Conservation (phyloP, 2,797 vertebrate species). For the Notamacropus eugenii region DNA sequence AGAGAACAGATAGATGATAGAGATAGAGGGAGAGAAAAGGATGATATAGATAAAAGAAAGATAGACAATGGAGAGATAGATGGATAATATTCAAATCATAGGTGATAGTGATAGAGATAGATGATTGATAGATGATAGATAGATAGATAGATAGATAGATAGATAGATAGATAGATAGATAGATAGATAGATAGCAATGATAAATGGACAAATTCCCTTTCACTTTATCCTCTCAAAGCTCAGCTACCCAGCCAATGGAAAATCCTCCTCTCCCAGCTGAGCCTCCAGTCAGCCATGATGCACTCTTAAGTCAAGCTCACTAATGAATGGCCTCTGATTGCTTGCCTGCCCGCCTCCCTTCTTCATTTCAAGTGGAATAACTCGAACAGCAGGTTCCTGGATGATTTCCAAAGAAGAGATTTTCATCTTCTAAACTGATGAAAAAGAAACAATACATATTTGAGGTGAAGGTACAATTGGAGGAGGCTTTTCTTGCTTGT, state of each 20-base stretch:
- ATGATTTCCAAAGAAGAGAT: background rate
- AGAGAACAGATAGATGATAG: too few species aligned
- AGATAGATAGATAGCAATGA: background rate
- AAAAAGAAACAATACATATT: background rate
- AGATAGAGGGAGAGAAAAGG: too few species aligned
- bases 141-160: background rate
- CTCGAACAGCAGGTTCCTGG: background rate
- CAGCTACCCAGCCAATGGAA: background rate
- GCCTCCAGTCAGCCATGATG: background rate
- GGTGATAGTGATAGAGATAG: too few species aligned
- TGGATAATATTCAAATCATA: too few species aligned
- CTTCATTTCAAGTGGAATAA: background rate
- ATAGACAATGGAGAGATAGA: too few species aligned
- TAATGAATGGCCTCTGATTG: background rate
- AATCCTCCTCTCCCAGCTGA: background rate
- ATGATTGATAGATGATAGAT: background rate
- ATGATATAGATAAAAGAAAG: too few species aligned
- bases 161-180: background rate
- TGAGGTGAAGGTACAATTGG: constrained; percentile 11
- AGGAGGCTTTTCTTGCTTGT: background rate
- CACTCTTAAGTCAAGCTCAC: background rate
- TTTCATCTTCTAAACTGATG: background rate
- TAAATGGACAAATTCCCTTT: background rate
- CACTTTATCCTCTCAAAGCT: constrained; percentile 4
- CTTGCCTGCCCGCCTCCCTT: background rate